Evolutionary conservation across 2,888 invertebrate species (phyloP).

Genomic region (Dolomedes plantarius): DNA sequence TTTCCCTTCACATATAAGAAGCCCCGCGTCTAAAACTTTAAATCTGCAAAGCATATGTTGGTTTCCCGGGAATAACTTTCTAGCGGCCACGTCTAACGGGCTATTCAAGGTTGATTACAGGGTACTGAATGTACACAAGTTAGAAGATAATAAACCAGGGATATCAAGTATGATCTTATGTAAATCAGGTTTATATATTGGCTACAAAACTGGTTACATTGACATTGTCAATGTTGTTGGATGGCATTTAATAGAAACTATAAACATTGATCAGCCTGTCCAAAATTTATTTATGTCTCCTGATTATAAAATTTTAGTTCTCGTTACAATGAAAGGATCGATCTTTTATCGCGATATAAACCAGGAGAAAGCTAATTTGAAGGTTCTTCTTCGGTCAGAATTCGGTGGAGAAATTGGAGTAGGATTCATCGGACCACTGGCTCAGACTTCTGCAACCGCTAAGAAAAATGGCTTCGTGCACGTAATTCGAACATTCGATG

Average conservation of each 20-base stretch:
- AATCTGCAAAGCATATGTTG: not conserved
- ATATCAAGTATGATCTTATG: conserved; percentile 21
- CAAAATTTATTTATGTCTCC: conserved; percentile 7
- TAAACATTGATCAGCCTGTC: conserved; percentile 7
- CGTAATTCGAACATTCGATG: conserved; percentile 14
- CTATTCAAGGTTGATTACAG: conserved; percentile 18
- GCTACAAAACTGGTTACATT: conserved; percentile 23
- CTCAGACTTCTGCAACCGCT: conserved; percentile 4
- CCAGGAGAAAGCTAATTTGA: not conserved
- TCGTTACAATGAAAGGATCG: conserved; percentile 20
- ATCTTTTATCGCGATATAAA: not conserved
- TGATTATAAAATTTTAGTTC: not conserved
- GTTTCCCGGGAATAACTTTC: conserved; percentile 14
- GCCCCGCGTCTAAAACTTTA: not conserved
- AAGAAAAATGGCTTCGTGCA: conserved; percentile 24
- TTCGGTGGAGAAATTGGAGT: conserved; percentile 13
- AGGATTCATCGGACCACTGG: conserved; percentile 4
- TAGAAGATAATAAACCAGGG: not conserved
- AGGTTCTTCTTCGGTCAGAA: not conserved
- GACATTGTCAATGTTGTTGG: conserved; percentile 17
- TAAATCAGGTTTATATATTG: conserved; percentile 21
- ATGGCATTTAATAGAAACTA: not conserved
- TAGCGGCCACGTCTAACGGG: conserved; percentile 15
- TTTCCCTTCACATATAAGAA: not conserved
- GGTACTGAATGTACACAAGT: not conserved